Evolutionary conservation across 1,140 invertebrate genomes (phyloP).

Genomic region (Planococcus citri): DNA sequence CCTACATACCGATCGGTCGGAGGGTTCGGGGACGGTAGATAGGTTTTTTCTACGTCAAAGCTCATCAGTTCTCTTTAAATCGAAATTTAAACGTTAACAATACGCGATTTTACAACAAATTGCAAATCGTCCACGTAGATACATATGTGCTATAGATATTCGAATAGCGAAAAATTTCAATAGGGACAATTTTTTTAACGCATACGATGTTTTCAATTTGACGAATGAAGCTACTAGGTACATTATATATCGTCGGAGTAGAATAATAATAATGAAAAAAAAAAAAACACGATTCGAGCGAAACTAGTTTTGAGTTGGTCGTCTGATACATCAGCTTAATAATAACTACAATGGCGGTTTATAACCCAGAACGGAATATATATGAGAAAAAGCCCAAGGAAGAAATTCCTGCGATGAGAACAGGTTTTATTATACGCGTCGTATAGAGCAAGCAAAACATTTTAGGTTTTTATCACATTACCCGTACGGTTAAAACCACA

Average conservation of each 20-base stretch:
- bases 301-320: neutral
- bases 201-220: no score
- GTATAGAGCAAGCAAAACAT: neutral
- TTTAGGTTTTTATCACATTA: neutral
- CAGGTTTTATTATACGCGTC: neutral
- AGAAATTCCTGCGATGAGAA: neutral
- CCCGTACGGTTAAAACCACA: neutral
- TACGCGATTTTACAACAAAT: no score
- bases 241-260: neutral
- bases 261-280: neutral
- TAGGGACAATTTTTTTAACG: no score
- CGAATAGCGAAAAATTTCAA: no score
- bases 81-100: no score
- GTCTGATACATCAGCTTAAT: neutral
- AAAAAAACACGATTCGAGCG: neutral
- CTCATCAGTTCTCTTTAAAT: no score
- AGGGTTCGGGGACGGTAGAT: no score
- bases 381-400: neutral
- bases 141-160: no score
- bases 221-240: no score
- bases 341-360: constrained; percentile 5
- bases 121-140: no score
- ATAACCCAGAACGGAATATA: neutral
- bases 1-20: no score
- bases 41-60: no score